Evolutionary conservation across 2,113 vertebrate genomes (phyloP).

Genomic region (Chlamydotis undulata): DNA sequence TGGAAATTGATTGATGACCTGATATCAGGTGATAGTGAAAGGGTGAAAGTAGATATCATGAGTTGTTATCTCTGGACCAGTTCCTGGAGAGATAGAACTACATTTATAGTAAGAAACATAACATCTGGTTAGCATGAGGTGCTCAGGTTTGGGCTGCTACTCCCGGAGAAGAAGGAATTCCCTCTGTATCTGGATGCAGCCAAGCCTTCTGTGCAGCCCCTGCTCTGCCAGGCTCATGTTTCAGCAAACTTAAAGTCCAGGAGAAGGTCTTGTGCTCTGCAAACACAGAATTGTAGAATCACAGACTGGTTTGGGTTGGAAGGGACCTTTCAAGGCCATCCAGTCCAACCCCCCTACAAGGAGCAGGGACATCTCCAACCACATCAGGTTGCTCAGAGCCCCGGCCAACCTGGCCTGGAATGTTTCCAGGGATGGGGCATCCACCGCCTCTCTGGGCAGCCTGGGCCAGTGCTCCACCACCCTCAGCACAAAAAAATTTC

Average conservation of each 20-base stretch:
- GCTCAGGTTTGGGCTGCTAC: not conserved
- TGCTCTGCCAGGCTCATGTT: not conserved
- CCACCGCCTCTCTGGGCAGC: too few relatives aligned
- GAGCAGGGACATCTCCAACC: too few relatives aligned
- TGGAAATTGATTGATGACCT: not conserved
- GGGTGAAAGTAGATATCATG: not conserved
- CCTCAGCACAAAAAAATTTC: too few relatives aligned
- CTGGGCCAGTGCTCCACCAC: too few relatives aligned
- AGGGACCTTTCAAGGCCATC: too few relatives aligned
- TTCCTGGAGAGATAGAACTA: not conserved
- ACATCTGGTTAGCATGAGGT: fast-evolving
- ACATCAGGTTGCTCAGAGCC: too few relatives aligned
- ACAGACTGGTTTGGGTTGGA: too few relatives aligned
- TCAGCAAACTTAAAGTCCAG: not conserved
- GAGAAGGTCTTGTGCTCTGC: not conserved
- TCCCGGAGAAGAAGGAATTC: not conserved
- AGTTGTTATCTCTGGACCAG: not conserved
- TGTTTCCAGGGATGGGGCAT: too few relatives aligned
- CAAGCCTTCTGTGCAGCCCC: not conserved
- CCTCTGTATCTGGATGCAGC: not conserved
- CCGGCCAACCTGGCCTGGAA: too few relatives aligned
- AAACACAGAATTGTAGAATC: not conserved
- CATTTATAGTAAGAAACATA: not conserved
- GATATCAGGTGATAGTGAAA: not conserved
- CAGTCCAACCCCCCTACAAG: too few relatives aligned